Evolutionary conservation across 2,113 vertebrate species (phyloP).

Genomic region (Petroica traversi): DNA sequence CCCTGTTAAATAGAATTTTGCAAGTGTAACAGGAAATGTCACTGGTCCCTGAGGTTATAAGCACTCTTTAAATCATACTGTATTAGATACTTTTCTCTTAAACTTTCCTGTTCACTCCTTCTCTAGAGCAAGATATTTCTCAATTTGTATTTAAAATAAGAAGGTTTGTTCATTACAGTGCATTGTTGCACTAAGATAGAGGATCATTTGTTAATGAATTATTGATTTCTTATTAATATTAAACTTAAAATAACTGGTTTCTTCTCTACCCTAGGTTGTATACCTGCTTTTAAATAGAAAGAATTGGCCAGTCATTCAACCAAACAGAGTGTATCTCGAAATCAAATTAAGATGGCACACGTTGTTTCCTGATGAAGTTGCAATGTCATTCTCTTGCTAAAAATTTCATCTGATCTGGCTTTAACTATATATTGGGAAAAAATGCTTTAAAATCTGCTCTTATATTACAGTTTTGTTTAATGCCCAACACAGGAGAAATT

Average conservation of each 20-base stretch:
- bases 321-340: not conserved
- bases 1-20: not conserved
- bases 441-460: not conserved
- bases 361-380: conserved; percentile 20
- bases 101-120: not conserved
- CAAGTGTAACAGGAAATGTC: not conserved
- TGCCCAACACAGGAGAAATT: not conserved
- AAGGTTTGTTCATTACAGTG: not conserved
- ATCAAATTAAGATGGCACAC: not conserved
- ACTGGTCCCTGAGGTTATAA: not conserved
- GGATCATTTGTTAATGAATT: not conserved
- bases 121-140: not conserved
- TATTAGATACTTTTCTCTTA: not conserved
- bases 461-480: not conserved
- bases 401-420: not conserved
- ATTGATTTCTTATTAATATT: too few relatives aligned
- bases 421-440: not conserved
- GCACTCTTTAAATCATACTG: not conserved
- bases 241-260: not conserved
- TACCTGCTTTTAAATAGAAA: not conserved
- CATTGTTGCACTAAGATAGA: not conserved
- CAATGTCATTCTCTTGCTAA: not conserved
- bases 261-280: not conserved
- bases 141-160: not conserved
- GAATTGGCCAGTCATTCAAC: not conserved